phyloP scores from a whole-genome alignment of 2,888 invertebrate genomes.

The Pseudococcus longispinus region DNA sequence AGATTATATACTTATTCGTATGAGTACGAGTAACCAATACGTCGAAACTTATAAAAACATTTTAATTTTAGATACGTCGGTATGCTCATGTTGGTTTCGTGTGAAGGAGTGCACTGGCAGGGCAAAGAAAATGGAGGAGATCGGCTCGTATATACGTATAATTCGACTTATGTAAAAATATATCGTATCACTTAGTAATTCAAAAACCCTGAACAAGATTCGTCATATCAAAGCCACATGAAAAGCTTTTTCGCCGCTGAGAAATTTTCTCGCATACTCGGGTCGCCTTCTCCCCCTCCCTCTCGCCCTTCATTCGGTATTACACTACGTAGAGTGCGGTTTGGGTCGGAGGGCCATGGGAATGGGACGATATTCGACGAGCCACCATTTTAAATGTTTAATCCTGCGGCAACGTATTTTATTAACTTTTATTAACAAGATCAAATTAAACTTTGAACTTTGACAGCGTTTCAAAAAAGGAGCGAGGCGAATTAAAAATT shows the following conservation, averaged over 20 bases:
- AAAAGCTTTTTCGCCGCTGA: background rate
- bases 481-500: constrained; percentile 34
- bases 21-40: background rate
- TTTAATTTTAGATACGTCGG: background rate
- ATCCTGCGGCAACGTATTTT: constrained; percentile 31
- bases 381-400: constrained; percentile 19
- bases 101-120: no score
- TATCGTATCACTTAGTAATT: background rate
- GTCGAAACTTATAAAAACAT: background rate
- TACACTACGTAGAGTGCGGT: background rate
- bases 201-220: background rate
- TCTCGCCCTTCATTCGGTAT: background rate
- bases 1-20: background rate
- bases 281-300: background rate
- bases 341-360: background rate
- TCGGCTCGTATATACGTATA: background rate
- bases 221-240: background rate
- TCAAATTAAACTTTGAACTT: constrained; percentile 45
- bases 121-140: background rate
- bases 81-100: no score
- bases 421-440: constrained; percentile 47
- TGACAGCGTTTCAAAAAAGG: constrained; percentile 37
- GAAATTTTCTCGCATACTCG: background rate
- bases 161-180: background rate
- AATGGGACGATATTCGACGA: background rate